Conservation (phyloP, 1,140 invertebrate genomes). For the Drosophila asahinai region DNA sequence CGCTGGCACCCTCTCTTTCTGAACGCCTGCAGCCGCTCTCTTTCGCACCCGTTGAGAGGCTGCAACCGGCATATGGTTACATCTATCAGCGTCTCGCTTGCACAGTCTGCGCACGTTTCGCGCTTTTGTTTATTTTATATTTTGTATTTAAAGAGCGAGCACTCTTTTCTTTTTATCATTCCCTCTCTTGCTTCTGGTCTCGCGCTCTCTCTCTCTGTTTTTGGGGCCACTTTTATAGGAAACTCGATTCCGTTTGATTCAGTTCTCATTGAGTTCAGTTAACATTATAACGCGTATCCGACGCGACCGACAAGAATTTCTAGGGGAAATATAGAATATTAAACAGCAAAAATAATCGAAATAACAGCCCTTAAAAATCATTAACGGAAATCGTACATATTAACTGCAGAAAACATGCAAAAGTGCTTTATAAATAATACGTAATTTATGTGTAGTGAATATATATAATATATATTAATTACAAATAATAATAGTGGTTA, state of each 20-base stretch:
- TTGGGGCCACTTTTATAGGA: slow-evolving; percentile 62
- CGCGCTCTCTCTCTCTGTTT: slow-evolving; percentile 11
- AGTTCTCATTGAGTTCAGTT: slow-evolving; percentile 68
- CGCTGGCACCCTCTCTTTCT: not conserved
- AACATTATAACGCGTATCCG: slow-evolving; percentile 74
- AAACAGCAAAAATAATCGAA: slow-evolving; percentile 29
- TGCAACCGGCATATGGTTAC: slow-evolving; percentile 41
- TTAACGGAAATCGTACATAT: slow-evolving; percentile 47
- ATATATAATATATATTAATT: slow-evolving; percentile 8
- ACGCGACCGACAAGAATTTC: slow-evolving; percentile 51
- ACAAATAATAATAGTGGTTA: slow-evolving; percentile 31
- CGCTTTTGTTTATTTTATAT: slow-evolving; percentile 72
- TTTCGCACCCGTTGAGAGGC: slow-evolving; percentile 9
- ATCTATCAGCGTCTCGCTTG: slow-evolving; percentile 10
- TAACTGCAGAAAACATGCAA: slow-evolving; percentile 17
- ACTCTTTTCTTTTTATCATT: slow-evolving; percentile 2
- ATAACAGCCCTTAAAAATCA: not conserved
- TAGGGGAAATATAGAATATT: slow-evolving; percentile 21
- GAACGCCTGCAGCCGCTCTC: slow-evolving; percentile 1
- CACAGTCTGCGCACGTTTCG: slow-evolving; percentile 66
- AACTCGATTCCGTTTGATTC: slow-evolving; percentile 51
- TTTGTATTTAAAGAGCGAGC: slow-evolving; percentile 26
- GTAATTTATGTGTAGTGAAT: slow-evolving; percentile 33
- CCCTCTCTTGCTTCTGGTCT: slow-evolving; percentile 11
- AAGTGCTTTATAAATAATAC: slow-evolving; percentile 62